These are phyloP conservation scores for Marmota flaviventris DNA, from an alignment of 2,113 vertebrate species.

Conservation along the genomic window DNA sequence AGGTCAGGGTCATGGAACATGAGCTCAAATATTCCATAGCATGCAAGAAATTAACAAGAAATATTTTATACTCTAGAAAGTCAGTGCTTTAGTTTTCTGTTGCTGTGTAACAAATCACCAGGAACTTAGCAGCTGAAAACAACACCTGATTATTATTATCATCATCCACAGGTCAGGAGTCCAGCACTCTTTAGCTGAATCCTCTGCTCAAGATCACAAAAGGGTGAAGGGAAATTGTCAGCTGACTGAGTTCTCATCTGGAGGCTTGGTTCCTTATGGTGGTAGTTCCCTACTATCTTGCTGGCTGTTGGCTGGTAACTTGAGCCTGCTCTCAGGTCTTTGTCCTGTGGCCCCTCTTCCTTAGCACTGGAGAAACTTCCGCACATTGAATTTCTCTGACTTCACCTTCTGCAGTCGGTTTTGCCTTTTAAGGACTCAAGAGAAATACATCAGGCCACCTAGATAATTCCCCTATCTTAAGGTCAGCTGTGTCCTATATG, in stretches of 20 bases:
- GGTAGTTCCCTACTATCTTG: background rate
- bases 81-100: background rate
- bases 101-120: background rate
- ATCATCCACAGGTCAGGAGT: background rate
- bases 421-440: background rate
- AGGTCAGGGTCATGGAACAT: background rate
- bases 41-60: constrained; percentile 7
- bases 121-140: background rate
- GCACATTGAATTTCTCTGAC: background rate
- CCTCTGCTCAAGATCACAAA: background rate
- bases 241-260: background rate
- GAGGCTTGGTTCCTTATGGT: background rate
- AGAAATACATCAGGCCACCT: background rate
- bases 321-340: background rate
- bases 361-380: background rate
- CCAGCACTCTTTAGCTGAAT: background rate
- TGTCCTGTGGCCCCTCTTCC: background rate
- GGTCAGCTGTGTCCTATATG: background rate
- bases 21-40: background rate
- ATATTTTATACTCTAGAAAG: constrained; percentile 1
- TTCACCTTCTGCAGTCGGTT: background rate
- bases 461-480: background rate
- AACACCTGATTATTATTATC: background rate
- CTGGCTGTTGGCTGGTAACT: background rate
- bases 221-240: background rate